Percentiles rank a stretch among this genome's conserved stretches.
These are phyloP conservation scores for Mus spretus DNA, from an alignment of 2,797 vertebrate genomes.

Conservation along the genomic window DNA sequence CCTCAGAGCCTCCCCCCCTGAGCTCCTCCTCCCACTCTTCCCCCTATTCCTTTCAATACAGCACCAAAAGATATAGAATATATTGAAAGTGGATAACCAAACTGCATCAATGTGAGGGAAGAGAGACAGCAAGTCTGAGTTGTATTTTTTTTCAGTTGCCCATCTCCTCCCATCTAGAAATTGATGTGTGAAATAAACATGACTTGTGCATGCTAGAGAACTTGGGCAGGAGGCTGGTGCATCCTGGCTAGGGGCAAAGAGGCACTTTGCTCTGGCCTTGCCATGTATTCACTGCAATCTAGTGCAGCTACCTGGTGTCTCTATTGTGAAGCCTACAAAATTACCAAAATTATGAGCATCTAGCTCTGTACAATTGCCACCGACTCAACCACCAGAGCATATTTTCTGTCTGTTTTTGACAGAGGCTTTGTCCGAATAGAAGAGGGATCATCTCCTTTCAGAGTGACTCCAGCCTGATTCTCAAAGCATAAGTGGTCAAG, in stretches of 20 bases:
- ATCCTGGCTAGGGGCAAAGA: background rate
- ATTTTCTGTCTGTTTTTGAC: slow-evolving; percentile 75
- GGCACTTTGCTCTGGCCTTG: background rate
- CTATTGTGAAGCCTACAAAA: slow-evolving; percentile 73
- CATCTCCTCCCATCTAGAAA: slow-evolving; percentile 3
- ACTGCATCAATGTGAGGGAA: background rate
- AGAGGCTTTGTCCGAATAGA: slow-evolving; percentile 74
- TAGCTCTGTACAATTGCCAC: slow-evolving; percentile 65
- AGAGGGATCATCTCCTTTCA: slow-evolving; percentile 72
- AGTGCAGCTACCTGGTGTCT: background rate
- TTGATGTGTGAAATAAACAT: background rate
- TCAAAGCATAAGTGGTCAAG: slow-evolving; percentile 58
- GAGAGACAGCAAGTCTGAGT: background rate
- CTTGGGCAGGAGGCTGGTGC: background rate
- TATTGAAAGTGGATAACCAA: background rate
- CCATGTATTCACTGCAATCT: background rate
- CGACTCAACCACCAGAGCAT: slow-evolving; percentile 74
- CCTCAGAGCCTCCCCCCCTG: background rate
- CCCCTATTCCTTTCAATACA: background rate
- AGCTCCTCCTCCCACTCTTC: background rate
- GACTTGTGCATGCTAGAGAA: background rate
- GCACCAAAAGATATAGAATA: background rate
- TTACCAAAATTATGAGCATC: background rate
- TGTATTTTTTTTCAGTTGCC: background rate
- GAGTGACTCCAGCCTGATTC: slow-evolving; percentile 67